Evolutionary conservation across 2,888 invertebrate genomes (phyloP).

Genomic region (Meiosimyza platycephala): DNA sequence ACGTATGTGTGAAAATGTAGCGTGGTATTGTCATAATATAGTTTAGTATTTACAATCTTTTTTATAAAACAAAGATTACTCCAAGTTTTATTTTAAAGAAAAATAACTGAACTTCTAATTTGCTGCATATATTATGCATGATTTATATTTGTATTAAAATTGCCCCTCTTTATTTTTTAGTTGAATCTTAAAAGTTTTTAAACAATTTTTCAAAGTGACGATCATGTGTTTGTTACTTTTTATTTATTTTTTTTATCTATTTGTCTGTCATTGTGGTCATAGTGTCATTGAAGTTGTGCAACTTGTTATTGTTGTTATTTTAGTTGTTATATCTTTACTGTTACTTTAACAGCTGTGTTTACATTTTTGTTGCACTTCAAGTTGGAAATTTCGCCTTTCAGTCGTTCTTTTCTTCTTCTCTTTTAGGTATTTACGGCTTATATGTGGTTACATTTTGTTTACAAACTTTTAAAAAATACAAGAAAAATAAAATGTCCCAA

Average conservation of each 20-base stretch:
- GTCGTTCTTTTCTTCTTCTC: conserved; percentile 3
- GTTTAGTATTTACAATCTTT: too few species aligned
- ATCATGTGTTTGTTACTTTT: background rate
- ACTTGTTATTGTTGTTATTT: background rate
- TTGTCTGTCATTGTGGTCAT: conserved; percentile 23
- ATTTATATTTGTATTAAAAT: too few species aligned
- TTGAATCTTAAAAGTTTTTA: too few species aligned
- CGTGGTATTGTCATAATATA: too few species aligned
- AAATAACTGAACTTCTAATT: too few species aligned
- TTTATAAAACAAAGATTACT: too few species aligned
- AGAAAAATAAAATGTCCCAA: background rate
- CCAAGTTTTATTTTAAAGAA: too few species aligned
- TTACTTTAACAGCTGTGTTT: conserved; percentile 13
- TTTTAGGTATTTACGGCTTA: conserved; percentile 22
- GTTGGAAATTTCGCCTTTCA: conserved; percentile 7
- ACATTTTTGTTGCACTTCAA: conserved; percentile 11
- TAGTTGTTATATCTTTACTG: conserved; percentile 1
- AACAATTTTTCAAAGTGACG: conserved; percentile 6
- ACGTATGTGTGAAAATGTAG: too few species aligned
- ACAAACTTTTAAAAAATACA: conserved; percentile 22
- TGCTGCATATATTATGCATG: too few species aligned
- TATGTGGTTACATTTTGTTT: conserved; percentile 31
- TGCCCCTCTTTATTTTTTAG: too few species aligned
- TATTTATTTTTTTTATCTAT: background rate
- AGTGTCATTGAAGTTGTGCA: conserved; percentile 21